A percentile compares a stretch with the other conserved stretches of the same genome.
Evolutionary conservation across 1,140 invertebrate species (phyloP).

Genomic region (Psix sp.): DNA sequence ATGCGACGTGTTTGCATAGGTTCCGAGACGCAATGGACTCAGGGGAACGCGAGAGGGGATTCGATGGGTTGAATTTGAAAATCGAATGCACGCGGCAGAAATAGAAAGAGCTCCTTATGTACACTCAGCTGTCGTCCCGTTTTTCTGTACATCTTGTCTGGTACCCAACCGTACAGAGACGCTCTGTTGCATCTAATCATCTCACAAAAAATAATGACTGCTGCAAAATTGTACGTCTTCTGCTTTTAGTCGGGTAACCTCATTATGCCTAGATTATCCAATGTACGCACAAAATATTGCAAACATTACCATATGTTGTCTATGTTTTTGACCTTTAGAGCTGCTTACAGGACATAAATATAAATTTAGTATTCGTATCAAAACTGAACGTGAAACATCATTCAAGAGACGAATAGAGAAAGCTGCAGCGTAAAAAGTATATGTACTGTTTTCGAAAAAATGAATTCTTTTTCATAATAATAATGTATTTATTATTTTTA

Average conservation of each 20-base stretch:
- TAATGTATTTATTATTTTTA: too few relatives aligned
- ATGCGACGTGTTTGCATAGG: conserved; percentile 70
- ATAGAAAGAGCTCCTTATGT: conserved; percentile 58
- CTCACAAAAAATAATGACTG: conserved; percentile 8
- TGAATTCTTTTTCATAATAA: too few relatives aligned
- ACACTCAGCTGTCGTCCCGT: conserved; percentile 65
- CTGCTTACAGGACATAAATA: too few relatives aligned
- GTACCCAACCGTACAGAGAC: neutral
- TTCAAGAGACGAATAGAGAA: too few relatives aligned
- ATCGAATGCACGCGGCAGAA: conserved; percentile 49
- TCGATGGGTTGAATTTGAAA: conserved; percentile 60
- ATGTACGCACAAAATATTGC: too few relatives aligned
- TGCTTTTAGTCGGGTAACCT: neutral
- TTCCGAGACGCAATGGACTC: conserved; percentile 63
- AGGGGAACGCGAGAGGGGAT: conserved; percentile 41
- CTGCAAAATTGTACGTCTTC: neutral
- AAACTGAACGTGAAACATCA: too few relatives aligned
- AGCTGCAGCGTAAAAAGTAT: too few relatives aligned
- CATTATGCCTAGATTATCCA: too few relatives aligned
- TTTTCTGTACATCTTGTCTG: conserved; percentile 55
- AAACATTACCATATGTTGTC: too few relatives aligned
- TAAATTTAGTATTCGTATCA: too few relatives aligned
- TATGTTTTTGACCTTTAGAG: too few relatives aligned
- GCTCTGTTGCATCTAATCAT: conserved; percentile 1
- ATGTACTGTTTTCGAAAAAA: too few relatives aligned